These are phyloP conservation scores for Agonopterix arenella DNA, from an alignment of 2,888 invertebrate genomes.

Conservation along the genomic window DNA sequence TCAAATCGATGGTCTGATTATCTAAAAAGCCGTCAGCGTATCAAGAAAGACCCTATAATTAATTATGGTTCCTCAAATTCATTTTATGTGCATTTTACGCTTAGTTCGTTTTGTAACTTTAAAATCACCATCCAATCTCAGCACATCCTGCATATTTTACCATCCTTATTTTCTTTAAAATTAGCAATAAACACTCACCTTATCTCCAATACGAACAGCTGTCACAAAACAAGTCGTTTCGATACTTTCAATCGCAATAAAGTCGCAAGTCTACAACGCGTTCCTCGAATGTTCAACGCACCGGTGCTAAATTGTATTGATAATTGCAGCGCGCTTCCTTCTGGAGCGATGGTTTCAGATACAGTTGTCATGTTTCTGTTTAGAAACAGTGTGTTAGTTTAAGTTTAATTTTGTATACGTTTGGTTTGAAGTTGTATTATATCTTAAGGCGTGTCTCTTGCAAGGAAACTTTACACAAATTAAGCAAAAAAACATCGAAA, in stretches of 20 bases:
- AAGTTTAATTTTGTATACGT: too few relatives aligned
- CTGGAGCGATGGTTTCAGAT: not conserved
- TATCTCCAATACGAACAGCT: not conserved
- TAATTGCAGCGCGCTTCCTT: constrained; percentile 16
- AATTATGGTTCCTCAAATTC: too few relatives aligned
- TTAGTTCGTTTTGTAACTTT: not conserved
- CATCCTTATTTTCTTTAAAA: not conserved
- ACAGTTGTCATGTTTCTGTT: not conserved
- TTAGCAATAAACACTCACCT: not conserved
- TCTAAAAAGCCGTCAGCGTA: not conserved
- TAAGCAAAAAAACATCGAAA: too few relatives aligned
- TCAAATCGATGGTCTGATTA: not conserved
- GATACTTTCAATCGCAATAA: constrained; percentile 13
- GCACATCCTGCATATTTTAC: not conserved
- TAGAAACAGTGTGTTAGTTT: not conserved
- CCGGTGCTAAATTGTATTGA: constrained; percentile 24
- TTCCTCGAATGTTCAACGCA: not conserved
- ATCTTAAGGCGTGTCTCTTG: too few relatives aligned
- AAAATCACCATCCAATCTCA: too few relatives aligned
- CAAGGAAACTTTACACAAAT: too few relatives aligned
- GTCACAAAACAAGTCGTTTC: not conserved
- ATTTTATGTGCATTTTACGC: too few relatives aligned
- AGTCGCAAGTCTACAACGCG: constrained; percentile 17
- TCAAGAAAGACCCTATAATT: too few relatives aligned
- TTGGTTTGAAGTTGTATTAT: too few relatives aligned